Evolutionary conservation across 2,113 vertebrate species (phyloP).

Genomic region (Strigops habroptila): DNA sequence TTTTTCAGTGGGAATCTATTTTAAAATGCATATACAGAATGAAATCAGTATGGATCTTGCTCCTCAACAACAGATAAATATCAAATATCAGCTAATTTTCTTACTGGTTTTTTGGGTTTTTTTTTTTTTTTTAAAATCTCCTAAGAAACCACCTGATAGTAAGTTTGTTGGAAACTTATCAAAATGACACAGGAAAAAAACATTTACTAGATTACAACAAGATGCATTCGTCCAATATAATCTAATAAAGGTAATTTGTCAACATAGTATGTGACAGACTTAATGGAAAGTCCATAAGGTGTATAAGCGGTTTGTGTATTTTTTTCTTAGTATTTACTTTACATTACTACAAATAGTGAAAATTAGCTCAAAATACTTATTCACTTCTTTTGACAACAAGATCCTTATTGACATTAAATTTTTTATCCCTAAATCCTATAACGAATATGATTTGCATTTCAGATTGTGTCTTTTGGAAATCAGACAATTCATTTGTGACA

Average conservation of each 20-base stretch:
- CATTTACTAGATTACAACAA: neutral
- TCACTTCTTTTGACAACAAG: conserved; percentile 31
- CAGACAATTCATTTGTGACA: conserved; percentile 41
- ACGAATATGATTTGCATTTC: conserved; percentile 3
- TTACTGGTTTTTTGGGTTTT: neutral
- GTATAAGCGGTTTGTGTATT: neutral
- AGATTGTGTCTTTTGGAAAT: conserved; percentile 53
- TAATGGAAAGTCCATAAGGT: neutral
- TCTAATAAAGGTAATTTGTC: neutral
- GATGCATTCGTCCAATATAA: neutral
- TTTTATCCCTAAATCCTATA: neutral
- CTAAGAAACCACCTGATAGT: neutral
- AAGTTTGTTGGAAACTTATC: neutral
- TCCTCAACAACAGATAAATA: neutral
- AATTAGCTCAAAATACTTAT: conserved; percentile 26
- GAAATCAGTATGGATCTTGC: neutral
- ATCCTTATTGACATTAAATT: neutral
- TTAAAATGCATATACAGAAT: neutral
- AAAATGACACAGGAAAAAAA: neutral
- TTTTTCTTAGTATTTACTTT: neutral
- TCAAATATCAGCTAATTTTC: neutral
- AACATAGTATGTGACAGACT: neutral
- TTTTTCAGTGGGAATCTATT: neutral
- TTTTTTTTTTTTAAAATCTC: neutral
- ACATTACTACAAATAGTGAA: neutral